Evolutionary conservation across 92 coral and sea anemone genomes (phyloP).

Genomic region (Meandrina meandrites): DNA sequence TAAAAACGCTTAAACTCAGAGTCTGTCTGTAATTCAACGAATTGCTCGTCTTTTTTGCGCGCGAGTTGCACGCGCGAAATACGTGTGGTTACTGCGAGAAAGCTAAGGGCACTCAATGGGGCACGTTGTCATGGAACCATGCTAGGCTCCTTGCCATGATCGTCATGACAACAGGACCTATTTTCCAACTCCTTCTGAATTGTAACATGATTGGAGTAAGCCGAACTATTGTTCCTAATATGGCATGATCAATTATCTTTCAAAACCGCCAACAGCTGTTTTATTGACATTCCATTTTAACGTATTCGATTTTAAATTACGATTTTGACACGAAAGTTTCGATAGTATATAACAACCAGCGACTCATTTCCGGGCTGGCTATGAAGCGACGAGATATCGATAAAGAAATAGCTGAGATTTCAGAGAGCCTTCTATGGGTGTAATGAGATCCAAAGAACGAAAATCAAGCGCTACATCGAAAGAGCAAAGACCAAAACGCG

Average conservation of each 20-base stretch:
- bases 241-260: conserved; percentile 5
- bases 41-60: neutral
- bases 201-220: neutral
- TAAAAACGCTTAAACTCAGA: too few species aligned
- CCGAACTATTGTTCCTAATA: conserved; percentile 16
- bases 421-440: conserved; percentile 11
- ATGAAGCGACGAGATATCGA: neutral
- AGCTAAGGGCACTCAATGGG: neutral
- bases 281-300: conserved; percentile 41
- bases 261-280: conserved; percentile 23
- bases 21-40: too few species aligned
- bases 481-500: neutral
- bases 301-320: conserved; percentile 18
- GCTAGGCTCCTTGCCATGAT: neutral
- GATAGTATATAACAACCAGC: neutral
- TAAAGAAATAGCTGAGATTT: neutral
- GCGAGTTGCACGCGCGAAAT: neutral
- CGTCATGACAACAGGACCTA: conserved; percentile 22
- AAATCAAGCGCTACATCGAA: neutral
- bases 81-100: neutral
- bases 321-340: neutral
- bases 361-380: neutral
- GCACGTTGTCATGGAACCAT: neutral
- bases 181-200: neutral
- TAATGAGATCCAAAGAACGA: conserved; percentile 38